A percentile compares a stretch with the other conserved stretches of the same genome.
Conservation (phyloP, 2,888 invertebrate genomes). For the Parnassius glacialis region DNA sequence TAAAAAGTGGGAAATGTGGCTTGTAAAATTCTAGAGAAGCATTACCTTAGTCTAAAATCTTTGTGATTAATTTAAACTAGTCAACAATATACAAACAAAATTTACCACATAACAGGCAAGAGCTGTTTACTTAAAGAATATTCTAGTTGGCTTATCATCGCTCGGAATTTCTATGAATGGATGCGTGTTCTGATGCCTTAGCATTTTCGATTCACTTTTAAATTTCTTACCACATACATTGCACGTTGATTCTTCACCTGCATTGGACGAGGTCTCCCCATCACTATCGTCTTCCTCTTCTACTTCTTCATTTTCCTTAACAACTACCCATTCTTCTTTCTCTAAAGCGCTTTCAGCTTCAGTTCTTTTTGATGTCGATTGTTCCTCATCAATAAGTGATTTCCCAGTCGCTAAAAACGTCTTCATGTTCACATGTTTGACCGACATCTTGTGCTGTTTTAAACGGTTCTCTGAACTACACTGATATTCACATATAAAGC, state of each 20-base stretch:
- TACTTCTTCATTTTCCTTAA: slow-evolving; percentile 45
- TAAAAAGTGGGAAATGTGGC: slow-evolving; percentile 10
- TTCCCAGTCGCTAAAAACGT: slow-evolving; percentile 62
- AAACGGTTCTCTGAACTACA: slow-evolving; percentile 69
- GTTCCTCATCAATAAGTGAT: slow-evolving; percentile 47
- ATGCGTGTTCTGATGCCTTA: slow-evolving; percentile 69
- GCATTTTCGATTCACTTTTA: slow-evolving; percentile 55
- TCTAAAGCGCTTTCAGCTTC: slow-evolving; percentile 35
- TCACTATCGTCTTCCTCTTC: slow-evolving; percentile 31
- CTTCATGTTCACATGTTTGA: slow-evolving; percentile 68
- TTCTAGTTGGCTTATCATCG: slow-evolving; percentile 71
- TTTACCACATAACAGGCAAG: slow-evolving; percentile 39
- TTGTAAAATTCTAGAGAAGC: background rate
- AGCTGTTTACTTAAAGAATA: slow-evolving; percentile 69
- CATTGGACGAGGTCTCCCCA: slow-evolving; percentile 29
- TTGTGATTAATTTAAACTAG: slow-evolving; percentile 11
- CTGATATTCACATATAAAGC: slow-evolving; percentile 73
- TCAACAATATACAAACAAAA: slow-evolving; percentile 31
- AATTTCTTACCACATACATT: slow-evolving; percentile 73
- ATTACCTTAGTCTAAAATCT: slow-evolving; percentile 2
- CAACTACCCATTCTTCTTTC: slow-evolving; percentile 46
- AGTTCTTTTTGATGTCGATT: slow-evolving; percentile 47
- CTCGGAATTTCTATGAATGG: slow-evolving; percentile 75
- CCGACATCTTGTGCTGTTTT: slow-evolving; percentile 61
- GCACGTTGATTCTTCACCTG: slow-evolving; percentile 46